Conservation (phyloP, 37 sponge, comb jelly and placozoan genomes). For the Hexactinellida sp. region DNA sequence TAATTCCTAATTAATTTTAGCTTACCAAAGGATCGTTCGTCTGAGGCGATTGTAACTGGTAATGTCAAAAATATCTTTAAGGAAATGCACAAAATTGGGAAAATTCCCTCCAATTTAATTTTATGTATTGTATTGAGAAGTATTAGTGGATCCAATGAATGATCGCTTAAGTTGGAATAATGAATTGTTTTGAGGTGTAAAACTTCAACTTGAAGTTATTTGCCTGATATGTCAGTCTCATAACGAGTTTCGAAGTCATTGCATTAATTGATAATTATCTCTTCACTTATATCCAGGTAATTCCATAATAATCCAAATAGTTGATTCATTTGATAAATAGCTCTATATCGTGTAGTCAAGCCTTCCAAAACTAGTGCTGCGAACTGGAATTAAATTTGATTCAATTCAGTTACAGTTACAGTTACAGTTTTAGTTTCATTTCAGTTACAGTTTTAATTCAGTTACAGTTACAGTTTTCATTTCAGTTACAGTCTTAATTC, state of each 20-base stretch:
- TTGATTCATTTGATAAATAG: conserved; percentile 10
- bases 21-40: conserved; percentile 9
- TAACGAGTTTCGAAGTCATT: not conserved
- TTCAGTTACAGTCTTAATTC: too few relatives aligned
- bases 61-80: conserved; percentile 10
- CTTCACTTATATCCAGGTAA: conserved; percentile 1
- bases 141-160: not conserved
- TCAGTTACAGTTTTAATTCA: too few relatives aligned
- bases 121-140: not conserved
- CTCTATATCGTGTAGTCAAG: conserved; percentile 17
- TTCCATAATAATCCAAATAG: conserved; percentile 14
- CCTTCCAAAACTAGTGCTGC: too few relatives aligned
- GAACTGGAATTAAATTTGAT: too few relatives aligned
- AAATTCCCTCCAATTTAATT: not conserved
- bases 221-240: not conserved
- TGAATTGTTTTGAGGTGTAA: conserved; percentile 17
- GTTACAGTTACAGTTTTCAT: too few relatives aligned
- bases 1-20: conserved; percentile 9
- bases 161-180: conserved; percentile 11
- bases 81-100: not conserved
- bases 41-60: not conserved
- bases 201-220: conserved; percentile 16
- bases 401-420: too few relatives aligned
- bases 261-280: not conserved
- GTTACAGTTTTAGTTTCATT: too few relatives aligned